A percentile compares a stretch with the other conserved stretches of the same genome.
Evolutionary conservation across 2,888 invertebrate species (phyloP).

Genomic region (Drosophila subsilvestris): DNA sequence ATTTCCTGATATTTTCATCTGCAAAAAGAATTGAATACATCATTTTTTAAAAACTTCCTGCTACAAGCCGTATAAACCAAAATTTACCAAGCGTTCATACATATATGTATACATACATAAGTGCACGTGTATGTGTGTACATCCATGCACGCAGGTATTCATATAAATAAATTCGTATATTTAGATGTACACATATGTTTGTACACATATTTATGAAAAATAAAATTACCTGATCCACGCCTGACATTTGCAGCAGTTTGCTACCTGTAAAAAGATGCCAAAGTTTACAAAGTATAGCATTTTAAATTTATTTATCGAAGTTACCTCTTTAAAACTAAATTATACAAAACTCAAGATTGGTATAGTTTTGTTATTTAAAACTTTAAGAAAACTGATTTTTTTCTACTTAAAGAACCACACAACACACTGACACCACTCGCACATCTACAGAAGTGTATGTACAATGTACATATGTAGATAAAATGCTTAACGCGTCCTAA

Average conservation of each 20-base stretch:
- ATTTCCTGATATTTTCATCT: conserved; percentile 82
- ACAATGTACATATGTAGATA: no score
- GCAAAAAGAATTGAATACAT: conserved; percentile 54
- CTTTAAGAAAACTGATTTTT: conserved; percentile 65
- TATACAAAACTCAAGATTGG: conserved; percentile 69
- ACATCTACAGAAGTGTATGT: conserved; percentile 36
- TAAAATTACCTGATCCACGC: conserved; percentile 92
- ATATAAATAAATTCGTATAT: conserved; percentile 4
- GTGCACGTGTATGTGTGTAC: conserved; percentile 52
- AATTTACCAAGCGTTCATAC: conserved; percentile 13
- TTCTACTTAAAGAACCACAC: conserved; percentile 67
- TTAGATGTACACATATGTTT: conserved; percentile 11
- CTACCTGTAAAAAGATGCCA: conserved; percentile 56
- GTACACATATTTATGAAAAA: conserved; percentile 56
- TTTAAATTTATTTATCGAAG: conserved; percentile 29
- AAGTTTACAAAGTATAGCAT: neutral
- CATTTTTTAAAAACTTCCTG: conserved; percentile 10
- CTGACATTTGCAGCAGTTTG: conserved; percentile 90
- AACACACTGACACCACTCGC: conserved; percentile 56
- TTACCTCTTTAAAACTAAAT: conserved; percentile 73
- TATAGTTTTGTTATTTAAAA: conserved; percentile 61
- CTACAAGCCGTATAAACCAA: neutral
- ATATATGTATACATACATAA: conserved; percentile 10
- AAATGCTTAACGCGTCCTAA: conserved; percentile 42
- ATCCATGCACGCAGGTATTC: neutral